phyloP scores from a whole-genome alignment of 2,113 vertebrate genomes.

The Ivindomyrus marchei region DNA sequence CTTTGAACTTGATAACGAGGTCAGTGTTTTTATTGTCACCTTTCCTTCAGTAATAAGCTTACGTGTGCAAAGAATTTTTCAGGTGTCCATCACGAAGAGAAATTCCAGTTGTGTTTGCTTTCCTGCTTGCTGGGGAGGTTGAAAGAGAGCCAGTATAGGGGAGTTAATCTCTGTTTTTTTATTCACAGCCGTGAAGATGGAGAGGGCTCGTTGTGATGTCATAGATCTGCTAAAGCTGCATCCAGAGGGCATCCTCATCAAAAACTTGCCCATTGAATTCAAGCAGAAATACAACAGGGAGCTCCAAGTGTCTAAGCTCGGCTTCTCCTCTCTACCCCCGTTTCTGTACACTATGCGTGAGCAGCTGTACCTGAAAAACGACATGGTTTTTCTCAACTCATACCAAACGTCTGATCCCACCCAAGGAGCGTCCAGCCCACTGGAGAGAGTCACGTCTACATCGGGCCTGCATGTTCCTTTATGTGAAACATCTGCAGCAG shows the following conservation, averaged over 20 bases:
- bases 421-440: not conserved
- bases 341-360: conserved; percentile 40
- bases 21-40: not conserved
- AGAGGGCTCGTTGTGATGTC: conserved; percentile 31
- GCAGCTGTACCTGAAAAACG: conserved; percentile 36
- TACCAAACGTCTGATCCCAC: not conserved
- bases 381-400: conserved; percentile 40
- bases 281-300: conserved; percentile 36
- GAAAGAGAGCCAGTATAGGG: not conserved
- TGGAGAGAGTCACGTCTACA: not conserved
- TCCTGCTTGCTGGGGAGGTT: not conserved
- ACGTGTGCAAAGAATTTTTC: not conserved
- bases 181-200: conserved; percentile 31
- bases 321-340: conserved; percentile 36
- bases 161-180: not conserved
- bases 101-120: not conserved
- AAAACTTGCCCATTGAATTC: conserved; percentile 33
- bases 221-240: conserved; percentile 38
- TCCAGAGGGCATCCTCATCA: conserved; percentile 42
- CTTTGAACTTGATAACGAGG: not conserved
- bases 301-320: conserved; percentile 34
- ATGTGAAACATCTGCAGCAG: not conserved
- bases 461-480: not conserved
- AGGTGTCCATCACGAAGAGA: not conserved
- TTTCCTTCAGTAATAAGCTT: not conserved